These are phyloP conservation scores for Setophaga coronata DNA, from an alignment of 2,113 vertebrate genomes.

Conservation along the genomic window DNA sequence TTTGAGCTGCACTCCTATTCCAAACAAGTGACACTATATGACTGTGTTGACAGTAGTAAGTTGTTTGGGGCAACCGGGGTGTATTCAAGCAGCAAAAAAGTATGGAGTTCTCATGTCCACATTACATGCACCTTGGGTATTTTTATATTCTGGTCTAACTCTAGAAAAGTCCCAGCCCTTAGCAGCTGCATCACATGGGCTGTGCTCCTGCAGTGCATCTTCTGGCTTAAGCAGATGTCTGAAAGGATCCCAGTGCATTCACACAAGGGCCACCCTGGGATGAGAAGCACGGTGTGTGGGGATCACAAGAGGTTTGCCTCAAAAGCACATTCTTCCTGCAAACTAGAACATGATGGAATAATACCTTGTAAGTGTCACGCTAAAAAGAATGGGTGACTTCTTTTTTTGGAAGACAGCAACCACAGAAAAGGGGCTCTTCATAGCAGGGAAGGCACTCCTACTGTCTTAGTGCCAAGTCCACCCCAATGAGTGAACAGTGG, in stretches of 20 bases:
- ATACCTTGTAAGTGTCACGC: fast-evolving
- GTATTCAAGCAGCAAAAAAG: neutral
- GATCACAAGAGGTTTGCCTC: neutral
- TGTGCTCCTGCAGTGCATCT: neutral
- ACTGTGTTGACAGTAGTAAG: neutral
- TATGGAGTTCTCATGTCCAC: neutral
- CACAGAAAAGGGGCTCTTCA: neutral
- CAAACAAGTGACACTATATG: neutral
- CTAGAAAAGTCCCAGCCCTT: neutral
- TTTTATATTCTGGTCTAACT: neutral
- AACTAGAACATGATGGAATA: neutral
- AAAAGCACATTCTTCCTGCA: neutral
- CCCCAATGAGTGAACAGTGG: neutral
- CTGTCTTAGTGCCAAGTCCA: neutral
- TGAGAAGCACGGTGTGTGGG: fast-evolving
- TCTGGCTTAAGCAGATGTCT: neutral
- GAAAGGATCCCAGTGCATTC: neutral
- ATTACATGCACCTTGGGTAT: neutral
- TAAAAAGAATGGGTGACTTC: neutral
- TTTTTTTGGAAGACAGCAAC: neutral
- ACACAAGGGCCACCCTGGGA: neutral
- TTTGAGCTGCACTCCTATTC: neutral
- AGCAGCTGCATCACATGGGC: neutral
- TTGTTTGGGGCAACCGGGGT: neutral
- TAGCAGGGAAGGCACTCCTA: neutral